Evolutionary conservation across 2,113 vertebrate genomes (phyloP).

Genomic region (Oostethus manadensis): DNA sequence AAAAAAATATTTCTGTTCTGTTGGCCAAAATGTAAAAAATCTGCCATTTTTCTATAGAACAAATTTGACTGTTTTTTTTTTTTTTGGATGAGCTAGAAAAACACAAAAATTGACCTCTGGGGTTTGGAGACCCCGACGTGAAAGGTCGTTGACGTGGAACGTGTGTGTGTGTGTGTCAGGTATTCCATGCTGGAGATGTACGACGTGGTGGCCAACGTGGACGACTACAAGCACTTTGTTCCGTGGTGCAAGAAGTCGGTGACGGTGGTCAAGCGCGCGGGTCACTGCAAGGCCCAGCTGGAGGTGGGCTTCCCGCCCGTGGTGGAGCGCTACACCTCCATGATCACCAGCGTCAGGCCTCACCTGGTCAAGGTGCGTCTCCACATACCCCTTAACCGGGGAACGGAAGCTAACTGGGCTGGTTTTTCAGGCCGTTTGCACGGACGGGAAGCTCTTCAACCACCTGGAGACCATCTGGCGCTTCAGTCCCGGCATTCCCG

Average conservation of each 20-base stretch:
- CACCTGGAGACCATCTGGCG: constrained; percentile 92
- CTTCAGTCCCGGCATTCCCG: constrained; percentile 90
- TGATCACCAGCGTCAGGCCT: constrained; percentile 85
- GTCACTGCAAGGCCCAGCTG: constrained; percentile 84
- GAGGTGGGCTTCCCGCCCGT: constrained; percentile 91
- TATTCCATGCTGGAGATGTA: constrained; percentile 97
- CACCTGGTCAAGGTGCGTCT: constrained; percentile 88
- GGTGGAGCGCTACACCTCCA: constrained; percentile 88
- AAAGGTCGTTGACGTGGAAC: too few relatives aligned
- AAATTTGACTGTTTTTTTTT: too few relatives aligned
- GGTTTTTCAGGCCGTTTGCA: constrained; percentile 81
- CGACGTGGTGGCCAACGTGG: constrained; percentile 87
- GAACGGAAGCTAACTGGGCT: neutral
- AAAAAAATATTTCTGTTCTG: too few relatives aligned
- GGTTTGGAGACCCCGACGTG: too few relatives aligned
- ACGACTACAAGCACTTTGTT: constrained; percentile 91
- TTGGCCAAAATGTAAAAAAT: too few relatives aligned
- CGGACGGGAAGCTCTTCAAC: constrained; percentile 90
- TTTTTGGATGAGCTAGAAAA: too few relatives aligned
- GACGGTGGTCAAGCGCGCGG: constrained; percentile 80
- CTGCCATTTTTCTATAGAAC: too few relatives aligned
- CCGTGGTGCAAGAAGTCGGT: constrained; percentile 93
- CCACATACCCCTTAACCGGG: neutral
- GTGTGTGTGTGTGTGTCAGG: constrained; percentile 51
- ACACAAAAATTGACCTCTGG: too few relatives aligned